Evolutionary conservation across 2,113 vertebrate species (phyloP).

Genomic region (Perca schrenkii): DNA sequence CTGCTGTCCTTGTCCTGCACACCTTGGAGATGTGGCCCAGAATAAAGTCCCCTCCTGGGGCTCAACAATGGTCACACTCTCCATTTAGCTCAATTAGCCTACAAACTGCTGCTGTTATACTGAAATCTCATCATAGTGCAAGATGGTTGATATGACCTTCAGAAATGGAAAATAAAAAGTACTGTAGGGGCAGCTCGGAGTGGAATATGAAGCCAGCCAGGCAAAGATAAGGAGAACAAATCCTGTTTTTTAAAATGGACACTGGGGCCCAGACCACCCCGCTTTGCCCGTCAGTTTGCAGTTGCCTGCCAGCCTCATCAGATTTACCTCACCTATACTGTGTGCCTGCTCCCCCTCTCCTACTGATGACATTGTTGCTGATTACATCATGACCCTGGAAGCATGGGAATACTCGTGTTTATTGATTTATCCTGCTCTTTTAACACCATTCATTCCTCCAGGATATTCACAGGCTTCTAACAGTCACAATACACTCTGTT

Average conservation of each 20-base stretch:
- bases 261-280: not conserved
- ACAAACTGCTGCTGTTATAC: constrained; percentile 31
- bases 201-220: not conserved
- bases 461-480: constrained; percentile 1
- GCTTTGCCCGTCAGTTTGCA: not conserved
- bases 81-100: constrained; percentile 70
- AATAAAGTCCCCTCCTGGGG: constrained; percentile 50
- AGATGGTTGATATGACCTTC: constrained; percentile 46
- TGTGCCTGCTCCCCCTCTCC: not conserved
- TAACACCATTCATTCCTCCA: constrained; percentile 6
- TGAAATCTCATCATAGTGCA: constrained; percentile 42
- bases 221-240: not conserved
- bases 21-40: constrained; percentile 68
- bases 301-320: not conserved
- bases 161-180: constrained; percentile 10
- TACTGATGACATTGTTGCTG: constrained; percentile 18
- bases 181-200: not conserved
- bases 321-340: not conserved
- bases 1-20: constrained; percentile 49
- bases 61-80: constrained; percentile 35
- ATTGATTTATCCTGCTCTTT: constrained; percentile 27
- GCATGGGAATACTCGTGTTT: not conserved
- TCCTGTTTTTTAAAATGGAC: not conserved
- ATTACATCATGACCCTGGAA: constrained; percentile 24
- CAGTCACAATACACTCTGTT: not conserved